Conservation (phyloP, 2,888 invertebrate species). For the Caenorhabditis sp. region DNA sequence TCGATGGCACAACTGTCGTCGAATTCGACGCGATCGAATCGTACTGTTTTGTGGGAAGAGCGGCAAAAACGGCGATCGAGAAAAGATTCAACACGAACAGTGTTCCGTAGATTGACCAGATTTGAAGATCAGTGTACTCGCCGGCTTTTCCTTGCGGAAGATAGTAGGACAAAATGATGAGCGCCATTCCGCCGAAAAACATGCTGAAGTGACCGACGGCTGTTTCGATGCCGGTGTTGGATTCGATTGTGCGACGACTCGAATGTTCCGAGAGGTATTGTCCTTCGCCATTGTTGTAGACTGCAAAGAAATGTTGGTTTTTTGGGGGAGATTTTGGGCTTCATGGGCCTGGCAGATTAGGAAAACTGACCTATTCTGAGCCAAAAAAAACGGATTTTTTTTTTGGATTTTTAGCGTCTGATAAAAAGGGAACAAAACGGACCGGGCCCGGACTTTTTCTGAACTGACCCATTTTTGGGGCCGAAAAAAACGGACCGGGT, state of each 20-base stretch:
- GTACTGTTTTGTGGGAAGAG: slow-evolving; percentile 49
- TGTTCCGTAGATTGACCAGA: slow-evolving; percentile 38
- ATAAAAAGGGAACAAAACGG: no score
- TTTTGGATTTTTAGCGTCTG: no score
- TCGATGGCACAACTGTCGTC: slow-evolving; percentile 33
- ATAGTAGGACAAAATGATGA: slow-evolving; percentile 35
- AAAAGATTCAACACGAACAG: slow-evolving; percentile 44
- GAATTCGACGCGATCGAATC: slow-evolving; percentile 51
- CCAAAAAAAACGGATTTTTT: no score
- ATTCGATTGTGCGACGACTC: slow-evolving; percentile 47
- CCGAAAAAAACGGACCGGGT: no score
- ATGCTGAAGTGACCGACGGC: slow-evolving; percentile 50
- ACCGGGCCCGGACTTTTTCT: no score
- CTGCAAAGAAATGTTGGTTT: slow-evolving; percentile 6
- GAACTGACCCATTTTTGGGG: no score
- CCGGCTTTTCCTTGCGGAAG: slow-evolving; percentile 28
- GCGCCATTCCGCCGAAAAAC: slow-evolving; percentile 52
- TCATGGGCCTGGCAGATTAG: not conserved
- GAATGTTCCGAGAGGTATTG: slow-evolving; percentile 51
- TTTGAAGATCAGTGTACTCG: slow-evolving; percentile 37
- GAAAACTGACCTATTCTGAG: not conserved
- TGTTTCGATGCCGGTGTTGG: slow-evolving; percentile 51
- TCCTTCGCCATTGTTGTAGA: slow-evolving; percentile 53
- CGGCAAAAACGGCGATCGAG: slow-evolving; percentile 43
- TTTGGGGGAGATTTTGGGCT: no score